Conservation (phyloP, 2,888 invertebrate genomes). For the Neoitamus cyanurus region DNA sequence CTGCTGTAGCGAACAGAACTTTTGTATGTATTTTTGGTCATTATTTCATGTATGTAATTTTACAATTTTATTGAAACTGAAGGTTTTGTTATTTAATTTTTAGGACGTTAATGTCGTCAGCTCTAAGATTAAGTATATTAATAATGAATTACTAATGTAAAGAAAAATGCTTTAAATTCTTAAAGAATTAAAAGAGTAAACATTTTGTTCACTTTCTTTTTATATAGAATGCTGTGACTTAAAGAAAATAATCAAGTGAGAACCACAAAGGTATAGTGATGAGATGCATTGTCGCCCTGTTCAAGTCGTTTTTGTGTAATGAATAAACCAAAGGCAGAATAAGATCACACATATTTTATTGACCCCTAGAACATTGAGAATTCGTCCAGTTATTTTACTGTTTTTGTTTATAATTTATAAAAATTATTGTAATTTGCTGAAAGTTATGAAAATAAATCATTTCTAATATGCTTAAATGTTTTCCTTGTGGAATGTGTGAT, state of each 20-base stretch:
- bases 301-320: slow-evolving; percentile 34
- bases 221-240: slow-evolving; percentile 43
- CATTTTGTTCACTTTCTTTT: slow-evolving; percentile 40
- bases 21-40: slow-evolving; percentile 41
- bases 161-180: slow-evolving; percentile 44
- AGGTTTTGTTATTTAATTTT: slow-evolving; percentile 43
- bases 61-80: slow-evolving; percentile 26
- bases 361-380: slow-evolving; percentile 17
- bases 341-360: slow-evolving; percentile 31
- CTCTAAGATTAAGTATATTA: slow-evolving; percentile 24
- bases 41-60: slow-evolving; percentile 35
- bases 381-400: slow-evolving; percentile 40
- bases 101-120: slow-evolving; percentile 32
- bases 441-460: slow-evolving; percentile 23
- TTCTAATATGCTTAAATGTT: slow-evolving; percentile 21
- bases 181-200: slow-evolving; percentile 39
- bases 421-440: slow-evolving; percentile 20
- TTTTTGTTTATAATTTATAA: slow-evolving; percentile 10
- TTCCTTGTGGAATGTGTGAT: neutral
- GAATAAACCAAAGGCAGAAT: slow-evolving; percentile 40
- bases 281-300: slow-evolving; percentile 11
- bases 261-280: slow-evolving; percentile 6
- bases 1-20: neutral
- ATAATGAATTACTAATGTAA: slow-evolving; percentile 38
- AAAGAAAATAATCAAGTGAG: slow-evolving; percentile 31